Evolutionary conservation across 2,113 vertebrate species (phyloP).

Genomic region (Gasterosteus nipponicus): DNA sequence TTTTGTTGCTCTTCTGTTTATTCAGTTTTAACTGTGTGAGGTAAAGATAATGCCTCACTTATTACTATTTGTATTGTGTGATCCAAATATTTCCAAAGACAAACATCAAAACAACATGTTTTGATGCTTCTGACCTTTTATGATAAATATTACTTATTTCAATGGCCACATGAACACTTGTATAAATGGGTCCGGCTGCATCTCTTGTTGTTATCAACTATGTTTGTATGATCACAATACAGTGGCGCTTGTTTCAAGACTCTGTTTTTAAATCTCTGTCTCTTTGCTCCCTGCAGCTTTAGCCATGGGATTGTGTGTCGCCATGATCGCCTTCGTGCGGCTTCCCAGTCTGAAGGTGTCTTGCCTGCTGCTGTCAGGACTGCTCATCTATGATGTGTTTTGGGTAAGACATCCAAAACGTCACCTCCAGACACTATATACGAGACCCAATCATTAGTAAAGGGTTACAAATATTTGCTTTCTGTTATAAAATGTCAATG

Average conservation of each 20-base stretch:
- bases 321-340: conserved; percentile 99
- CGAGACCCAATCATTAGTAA: neutral
- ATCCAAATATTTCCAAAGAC: neutral
- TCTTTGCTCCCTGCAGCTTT: conserved; percentile 82
- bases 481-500: neutral
- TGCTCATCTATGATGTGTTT: conserved; percentile 99
- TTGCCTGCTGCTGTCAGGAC: conserved; percentile 96
- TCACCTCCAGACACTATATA: neutral
- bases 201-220: too few relatives aligned
- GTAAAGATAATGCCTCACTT: neutral
- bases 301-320: conserved; percentile 98
- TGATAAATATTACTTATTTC: neutral
- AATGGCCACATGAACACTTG: neutral
- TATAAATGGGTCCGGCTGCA: neutral
- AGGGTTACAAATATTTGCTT: neutral
- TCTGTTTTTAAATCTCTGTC: neutral
- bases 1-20: neutral
- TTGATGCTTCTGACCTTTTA: neutral
- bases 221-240: too few relatives aligned
- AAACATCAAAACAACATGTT: neutral
- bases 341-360: conserved; percentile 99
- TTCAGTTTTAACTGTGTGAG: neutral
- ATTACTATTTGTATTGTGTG: neutral
- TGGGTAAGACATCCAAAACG: conserved; percentile 86
- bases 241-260: too few relatives aligned